Evolutionary conservation across 2,888 invertebrate genomes (phyloP).

Genomic region (Meteorus colon): DNA sequence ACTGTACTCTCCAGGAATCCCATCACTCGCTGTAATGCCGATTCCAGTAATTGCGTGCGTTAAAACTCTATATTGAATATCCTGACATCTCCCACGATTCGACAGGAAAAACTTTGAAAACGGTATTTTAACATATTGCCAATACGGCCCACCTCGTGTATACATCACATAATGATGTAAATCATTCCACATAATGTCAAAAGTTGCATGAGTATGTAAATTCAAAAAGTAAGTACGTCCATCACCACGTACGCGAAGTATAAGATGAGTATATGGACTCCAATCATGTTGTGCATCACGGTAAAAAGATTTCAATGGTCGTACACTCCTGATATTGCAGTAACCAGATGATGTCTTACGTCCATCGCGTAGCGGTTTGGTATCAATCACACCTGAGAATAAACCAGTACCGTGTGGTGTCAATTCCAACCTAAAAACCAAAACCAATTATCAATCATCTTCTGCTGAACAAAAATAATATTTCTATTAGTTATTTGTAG

Average conservation of each 20-base stretch:
- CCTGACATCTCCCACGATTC: constrained; percentile 90
- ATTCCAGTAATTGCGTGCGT: constrained; percentile 81
- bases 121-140: constrained; percentile 93
- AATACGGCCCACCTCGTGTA: constrained; percentile 98
- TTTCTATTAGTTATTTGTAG: constrained; percentile 6
- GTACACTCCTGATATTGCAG: constrained; percentile 83
- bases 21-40: constrained; percentile 88
- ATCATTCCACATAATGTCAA: constrained; percentile 93
- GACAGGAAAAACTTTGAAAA: constrained; percentile 93
- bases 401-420: constrained; percentile 81
- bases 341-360: constrained; percentile 85
- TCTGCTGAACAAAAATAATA: constrained; percentile 14
- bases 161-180: constrained; percentile 89
- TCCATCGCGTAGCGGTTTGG: constrained; percentile 87
- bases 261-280: constrained; percentile 83
- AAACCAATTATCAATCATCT: constrained; percentile 1
- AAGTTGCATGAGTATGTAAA: constrained; percentile 83
- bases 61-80: constrained; percentile 81
- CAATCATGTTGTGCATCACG: constrained; percentile 83
- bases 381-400: constrained; percentile 83
- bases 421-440: constrained; percentile 79
- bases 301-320: constrained; percentile 87
- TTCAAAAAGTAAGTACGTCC: constrained; percentile 92
- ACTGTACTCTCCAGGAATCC: constrained; percentile 87
- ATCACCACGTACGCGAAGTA: constrained; percentile 92